phyloP scores from a whole-genome alignment of 2,888 invertebrate genomes.

The Parochlus steinenii region DNA sequence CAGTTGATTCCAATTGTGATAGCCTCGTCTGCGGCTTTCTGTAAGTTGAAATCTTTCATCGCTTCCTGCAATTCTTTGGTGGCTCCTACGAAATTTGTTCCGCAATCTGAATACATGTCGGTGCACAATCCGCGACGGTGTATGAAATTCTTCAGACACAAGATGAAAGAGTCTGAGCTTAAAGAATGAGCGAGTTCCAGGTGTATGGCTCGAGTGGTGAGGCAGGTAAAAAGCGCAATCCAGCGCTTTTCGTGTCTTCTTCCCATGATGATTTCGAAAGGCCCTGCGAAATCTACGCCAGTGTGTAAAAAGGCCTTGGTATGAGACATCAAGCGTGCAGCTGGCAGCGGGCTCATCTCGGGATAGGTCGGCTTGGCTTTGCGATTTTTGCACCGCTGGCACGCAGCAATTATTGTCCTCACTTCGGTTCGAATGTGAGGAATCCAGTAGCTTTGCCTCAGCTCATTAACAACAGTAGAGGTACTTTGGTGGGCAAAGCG shows the following conservation, averaged over 20 bases:
- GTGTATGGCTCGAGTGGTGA: conserved; percentile 14
- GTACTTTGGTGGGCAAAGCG: no score
- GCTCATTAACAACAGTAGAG: no score
- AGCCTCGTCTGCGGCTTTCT: no score
- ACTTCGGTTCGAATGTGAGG: no score
- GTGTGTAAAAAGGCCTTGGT: conserved; percentile 1
- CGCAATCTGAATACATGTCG: conserved; percentile 15
- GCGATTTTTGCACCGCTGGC: no score
- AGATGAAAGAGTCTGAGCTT: conserved; percentile 14
- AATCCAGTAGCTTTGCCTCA: no score
- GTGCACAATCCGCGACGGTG: conserved; percentile 12
- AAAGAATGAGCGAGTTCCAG: conserved; percentile 18
- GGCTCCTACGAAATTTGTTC: conserved; percentile 13
- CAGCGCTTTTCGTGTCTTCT: conserved; percentile 1
- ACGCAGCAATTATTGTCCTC: no score
- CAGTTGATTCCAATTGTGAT: neutral
- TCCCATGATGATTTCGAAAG: conserved; percentile 3
- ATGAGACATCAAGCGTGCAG: no score
- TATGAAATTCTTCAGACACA: no score
- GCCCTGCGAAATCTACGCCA: conserved; percentile 9
- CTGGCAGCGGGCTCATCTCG: no score
- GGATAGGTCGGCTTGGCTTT: no score
- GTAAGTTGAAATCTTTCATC: neutral
- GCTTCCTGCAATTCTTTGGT: neutral
- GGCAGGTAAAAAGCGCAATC: conserved; percentile 14